Evolutionary conservation across 2,888 invertebrate species (phyloP), one percentile per base, ranked within the genome.

Genomic region (Polydesmus complanatus): DNA sequence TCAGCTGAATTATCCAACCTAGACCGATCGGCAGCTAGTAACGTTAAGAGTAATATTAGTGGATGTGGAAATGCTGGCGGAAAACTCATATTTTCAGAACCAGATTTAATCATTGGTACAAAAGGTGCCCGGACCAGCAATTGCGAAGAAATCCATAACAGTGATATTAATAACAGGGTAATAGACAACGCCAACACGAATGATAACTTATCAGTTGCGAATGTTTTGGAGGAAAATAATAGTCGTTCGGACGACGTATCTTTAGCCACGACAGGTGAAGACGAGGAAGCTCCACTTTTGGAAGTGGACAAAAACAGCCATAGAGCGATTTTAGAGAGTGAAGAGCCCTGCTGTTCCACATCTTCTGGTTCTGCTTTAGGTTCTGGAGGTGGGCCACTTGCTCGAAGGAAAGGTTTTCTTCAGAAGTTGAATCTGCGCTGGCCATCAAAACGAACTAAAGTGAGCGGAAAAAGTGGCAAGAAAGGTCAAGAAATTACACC

Each of bases 321-420:
- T 8, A 8, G 8, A 37, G 37, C 14, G 5, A 37, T 5, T 37
- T 5, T 8, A 37, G 37, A 37, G 5, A 37, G 37, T 37, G 8
- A 5, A 37, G 8, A 37, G 14, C 37, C 37, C 8, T 5, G 37
- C 14, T 37, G 37, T 37, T 37, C 51, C 5, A n/a, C n/a, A n/a
- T n/a, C n/a, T n/a, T n/a, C n/a, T n/a, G n/a, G n/a, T n/a, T n/a
- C n/a, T n/a, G n/a, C n/a, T n/a, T n/a, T n/a, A n/a, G 19, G 8
- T 51, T 21, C 51, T 14, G 51, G 51, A 11, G 51, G n/a, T 11
- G 22, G n/a, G 8, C 51, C 51, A n/a, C 5, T 58, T 8, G 62
- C 60, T n/a, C 69, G 69, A 54, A 66, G 67, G 37, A 68, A 66
- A 60, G 67, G 69, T 21, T 69, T 69, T 56, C 66, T 69, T 5